Percentiles rank a stretch among this genome's conserved stretches.
Conservation (phyloP, 2,888 invertebrate species). For the Acanthoscelides obtectus region DNA sequence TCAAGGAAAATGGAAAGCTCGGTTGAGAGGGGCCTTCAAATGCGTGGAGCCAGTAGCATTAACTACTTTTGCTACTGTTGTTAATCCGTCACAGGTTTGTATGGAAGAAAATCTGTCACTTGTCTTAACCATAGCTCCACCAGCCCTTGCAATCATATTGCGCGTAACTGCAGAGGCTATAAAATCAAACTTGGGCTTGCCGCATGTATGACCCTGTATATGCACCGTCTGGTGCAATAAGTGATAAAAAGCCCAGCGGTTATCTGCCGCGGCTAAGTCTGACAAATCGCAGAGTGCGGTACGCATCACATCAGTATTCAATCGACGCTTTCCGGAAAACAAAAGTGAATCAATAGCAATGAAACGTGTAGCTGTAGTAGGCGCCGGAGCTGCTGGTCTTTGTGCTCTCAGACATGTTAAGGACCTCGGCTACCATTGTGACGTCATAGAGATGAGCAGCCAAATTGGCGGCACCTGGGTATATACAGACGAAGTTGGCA, state of each 20-base stretch:
- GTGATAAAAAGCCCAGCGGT: neutral
- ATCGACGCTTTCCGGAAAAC: neutral
- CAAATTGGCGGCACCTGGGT: slow-evolving; percentile 75
- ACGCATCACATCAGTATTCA: neutral
- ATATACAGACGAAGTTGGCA: slow-evolving; percentile 60
- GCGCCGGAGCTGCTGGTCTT: slow-evolving; percentile 34
- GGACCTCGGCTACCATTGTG: slow-evolving; percentile 50
- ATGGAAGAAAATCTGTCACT: too few relatives aligned
- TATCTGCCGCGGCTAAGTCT: neutral
- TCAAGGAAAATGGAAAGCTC: too few relatives aligned
- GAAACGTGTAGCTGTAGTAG: slow-evolving; percentile 35
- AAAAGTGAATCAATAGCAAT: slow-evolving; percentile 2
- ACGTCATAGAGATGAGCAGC: slow-evolving; percentile 65
- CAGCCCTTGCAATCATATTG: too few relatives aligned
- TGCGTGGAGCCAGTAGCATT: too few relatives aligned
- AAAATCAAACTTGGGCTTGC: too few relatives aligned
- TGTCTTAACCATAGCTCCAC: too few relatives aligned
- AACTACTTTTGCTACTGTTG: too few relatives aligned
- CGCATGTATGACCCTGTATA: neutral
- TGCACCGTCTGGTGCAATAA: neutral
- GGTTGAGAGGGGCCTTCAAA: too few relatives aligned
- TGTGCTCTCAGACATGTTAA: slow-evolving; percentile 28
- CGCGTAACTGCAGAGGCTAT: too few relatives aligned
- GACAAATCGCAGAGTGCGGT: neutral
- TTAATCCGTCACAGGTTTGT: too few relatives aligned